phyloP scores from a whole-genome alignment of 2,888 invertebrate genomes.

The Hetaerina titia region DNA sequence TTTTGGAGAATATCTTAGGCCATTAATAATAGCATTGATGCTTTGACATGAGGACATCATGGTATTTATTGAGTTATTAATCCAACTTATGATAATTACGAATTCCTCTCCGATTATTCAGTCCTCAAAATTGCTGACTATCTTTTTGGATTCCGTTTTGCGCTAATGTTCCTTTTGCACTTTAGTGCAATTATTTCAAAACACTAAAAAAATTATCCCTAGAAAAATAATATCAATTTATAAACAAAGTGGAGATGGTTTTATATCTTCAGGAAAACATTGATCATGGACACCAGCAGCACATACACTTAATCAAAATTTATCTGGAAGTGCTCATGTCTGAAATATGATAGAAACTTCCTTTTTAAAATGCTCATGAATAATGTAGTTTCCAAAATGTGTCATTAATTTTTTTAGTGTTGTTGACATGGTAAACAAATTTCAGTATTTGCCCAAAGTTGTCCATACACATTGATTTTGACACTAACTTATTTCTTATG shows the following conservation, averaged over 20 bases:
- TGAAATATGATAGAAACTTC: slow-evolving; percentile 71
- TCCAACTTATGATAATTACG: slow-evolving; percentile 6
- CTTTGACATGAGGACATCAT: neutral
- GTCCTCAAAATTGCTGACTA: slow-evolving; percentile 68
- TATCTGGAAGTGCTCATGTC: slow-evolving; percentile 70
- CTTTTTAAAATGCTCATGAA: slow-evolving; percentile 71
- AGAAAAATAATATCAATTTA: slow-evolving; percentile 73
- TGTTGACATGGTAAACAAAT: slow-evolving; percentile 72
- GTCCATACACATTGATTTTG: slow-evolving; percentile 71
- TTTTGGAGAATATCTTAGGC: too few relatives aligned
- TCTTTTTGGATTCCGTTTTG: slow-evolving; percentile 70
- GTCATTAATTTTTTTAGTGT: slow-evolving; percentile 71
- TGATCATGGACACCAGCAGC: slow-evolving; percentile 69
- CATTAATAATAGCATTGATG: neutral
- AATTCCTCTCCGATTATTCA: slow-evolving; percentile 68
- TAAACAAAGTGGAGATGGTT: slow-evolving; percentile 71
- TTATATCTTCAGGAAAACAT: slow-evolving; percentile 70
- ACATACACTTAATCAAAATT: slow-evolving; percentile 70
- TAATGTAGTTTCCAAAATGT: slow-evolving; percentile 73
- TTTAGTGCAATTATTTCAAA: slow-evolving; percentile 71
- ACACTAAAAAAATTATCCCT: slow-evolving; percentile 71
- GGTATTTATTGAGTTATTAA: slow-evolving; percentile 9
- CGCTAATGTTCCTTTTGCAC: slow-evolving; percentile 72
- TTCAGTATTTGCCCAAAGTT: slow-evolving; percentile 71
- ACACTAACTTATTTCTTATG: slow-evolving; percentile 70